A percentile compares a stretch with the other conserved stretches of the same genome.
phyloP scores from a whole-genome alignment of 1,140 invertebrate genomes.

The Papilio aristodemus region DNA sequence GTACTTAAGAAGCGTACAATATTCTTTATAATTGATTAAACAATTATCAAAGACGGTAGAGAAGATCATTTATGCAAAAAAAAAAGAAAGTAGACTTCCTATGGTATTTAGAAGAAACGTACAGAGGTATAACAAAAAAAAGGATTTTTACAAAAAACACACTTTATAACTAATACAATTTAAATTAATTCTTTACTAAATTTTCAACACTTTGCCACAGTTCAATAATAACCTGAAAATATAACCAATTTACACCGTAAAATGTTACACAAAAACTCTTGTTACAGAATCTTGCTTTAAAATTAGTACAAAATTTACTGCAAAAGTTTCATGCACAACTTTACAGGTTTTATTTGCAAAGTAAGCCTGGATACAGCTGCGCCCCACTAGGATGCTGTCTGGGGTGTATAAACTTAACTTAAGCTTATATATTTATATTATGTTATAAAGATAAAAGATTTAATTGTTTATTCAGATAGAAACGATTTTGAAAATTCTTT shows the following conservation, averaged over 20 bases:
- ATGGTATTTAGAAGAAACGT: too few species aligned
- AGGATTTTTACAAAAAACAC: too few species aligned
- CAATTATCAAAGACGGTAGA: neutral
- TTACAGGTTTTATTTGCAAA: conserved; percentile 4
- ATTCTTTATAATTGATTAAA: neutral
- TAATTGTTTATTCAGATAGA: too few species aligned
- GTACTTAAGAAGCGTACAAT: neutral
- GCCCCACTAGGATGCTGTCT: neutral
- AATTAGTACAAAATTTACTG: conserved; percentile 4
- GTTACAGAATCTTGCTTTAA: neutral
- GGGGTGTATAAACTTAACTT: too few species aligned
- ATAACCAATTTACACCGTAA: neutral
- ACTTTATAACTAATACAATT: too few species aligned
- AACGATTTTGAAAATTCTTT: too few species aligned
- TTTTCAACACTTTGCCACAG: neutral
- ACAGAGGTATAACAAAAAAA: too few species aligned
- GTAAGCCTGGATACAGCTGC: neutral
- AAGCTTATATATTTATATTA: too few species aligned
- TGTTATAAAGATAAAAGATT: too few species aligned
- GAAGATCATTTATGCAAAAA: neutral
- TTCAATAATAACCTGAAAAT: neutral
- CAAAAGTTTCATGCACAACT: conserved; percentile 8
- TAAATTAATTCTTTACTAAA: too few species aligned
- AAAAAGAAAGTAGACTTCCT: too few species aligned
- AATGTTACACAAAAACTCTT: neutral